phyloP scores from a whole-genome alignment of 2,113 vertebrate genomes.

The Peromyscus californicus region DNA sequence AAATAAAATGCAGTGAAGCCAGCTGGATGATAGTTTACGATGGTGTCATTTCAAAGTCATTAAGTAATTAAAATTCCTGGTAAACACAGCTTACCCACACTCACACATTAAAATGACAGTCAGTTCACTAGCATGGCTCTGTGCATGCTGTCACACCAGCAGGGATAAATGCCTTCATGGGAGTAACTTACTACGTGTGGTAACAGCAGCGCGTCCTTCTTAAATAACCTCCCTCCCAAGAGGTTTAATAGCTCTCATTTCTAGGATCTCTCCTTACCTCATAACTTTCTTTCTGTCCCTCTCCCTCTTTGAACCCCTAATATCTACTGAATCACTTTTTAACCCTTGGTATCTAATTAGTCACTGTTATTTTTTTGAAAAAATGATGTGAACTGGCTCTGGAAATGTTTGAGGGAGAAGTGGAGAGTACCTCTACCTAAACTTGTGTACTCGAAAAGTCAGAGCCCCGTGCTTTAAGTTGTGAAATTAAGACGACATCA shows the following conservation, averaged over 20 bases:
- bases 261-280: conserved; percentile 67
- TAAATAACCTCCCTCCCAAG: conserved; percentile 59
- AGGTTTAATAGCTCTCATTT: conserved; percentile 61
- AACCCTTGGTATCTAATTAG: conserved; percentile 56
- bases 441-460: not conserved
- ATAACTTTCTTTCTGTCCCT: conserved; percentile 59
- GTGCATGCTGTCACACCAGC: conserved; percentile 47
- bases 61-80: conserved; percentile 73
- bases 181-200: conserved; percentile 62
- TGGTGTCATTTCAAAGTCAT: conserved; percentile 70
- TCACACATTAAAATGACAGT: conserved; percentile 61
- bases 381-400: conserved; percentile 27
- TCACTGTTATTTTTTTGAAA: conserved; percentile 53
- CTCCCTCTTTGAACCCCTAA: conserved; percentile 63
- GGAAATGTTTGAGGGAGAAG: conserved; percentile 55
- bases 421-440: not conserved
- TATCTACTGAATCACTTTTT: conserved; percentile 48
- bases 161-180: conserved; percentile 62
- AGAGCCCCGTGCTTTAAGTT: conserved; percentile 28
- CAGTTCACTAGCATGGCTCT: not conserved
- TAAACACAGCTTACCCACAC: conserved; percentile 58
- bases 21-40: conserved; percentile 46
- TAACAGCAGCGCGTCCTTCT: conserved; percentile 58
- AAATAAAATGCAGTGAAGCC: conserved; percentile 56
- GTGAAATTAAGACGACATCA: conserved; percentile 36